Base-by-base conservation (phyloP, 2,113 vertebrate genomes). In the Ploceus nigricollis region DNA sequence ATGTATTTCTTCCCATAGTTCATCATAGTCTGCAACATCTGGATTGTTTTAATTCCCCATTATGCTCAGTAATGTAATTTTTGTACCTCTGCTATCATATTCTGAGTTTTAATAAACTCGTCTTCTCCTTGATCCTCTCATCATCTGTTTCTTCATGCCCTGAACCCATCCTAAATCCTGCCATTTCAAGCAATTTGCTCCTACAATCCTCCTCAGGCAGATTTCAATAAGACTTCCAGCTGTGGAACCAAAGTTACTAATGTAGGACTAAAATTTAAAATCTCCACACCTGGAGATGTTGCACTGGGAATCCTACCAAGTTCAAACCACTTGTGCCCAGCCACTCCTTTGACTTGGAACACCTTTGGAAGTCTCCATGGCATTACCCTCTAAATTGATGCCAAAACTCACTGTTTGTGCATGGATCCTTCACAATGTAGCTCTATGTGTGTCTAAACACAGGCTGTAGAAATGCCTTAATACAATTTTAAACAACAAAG, bases 331-430 rank as follows among this genome's bases (percentile, higher is more conserved):
- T 69, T 30, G 35, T 39, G 35, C 9, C 42, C 31, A 44, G 13
- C 22, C 33, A 47, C n/a, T 35, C 28, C 39, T 65, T 31, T 22
- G 6, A 17, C 37, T n/a, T 31, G 45, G 65, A 69, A 56, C 6
- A 56, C 15, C 23, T 69, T 13, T 75, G 44, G 37, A 66, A 79
- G 4, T 31, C n/a, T 54, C 61, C 10, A 2, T 21, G 33, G 30
- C 7, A 6, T 50, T 17, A 21, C 16, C 4, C 5, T 30, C n/a
- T 13, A 77, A 15, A 57, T 0, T 1, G 0, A 65, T 6, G 37
- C 18, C 42, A 70, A 77, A 89, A 82, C 2, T 28, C 4, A 0
- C 35, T 44, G 9, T 21, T 87, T 5, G 2, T 58, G 25, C 17
- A 63, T 44, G 50, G 57, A 23, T 71, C 40, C 63, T 51, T 42